Base-by-base conservation (phyloP, 2,113 vertebrate genomes). In the Felis catus region DNA sequence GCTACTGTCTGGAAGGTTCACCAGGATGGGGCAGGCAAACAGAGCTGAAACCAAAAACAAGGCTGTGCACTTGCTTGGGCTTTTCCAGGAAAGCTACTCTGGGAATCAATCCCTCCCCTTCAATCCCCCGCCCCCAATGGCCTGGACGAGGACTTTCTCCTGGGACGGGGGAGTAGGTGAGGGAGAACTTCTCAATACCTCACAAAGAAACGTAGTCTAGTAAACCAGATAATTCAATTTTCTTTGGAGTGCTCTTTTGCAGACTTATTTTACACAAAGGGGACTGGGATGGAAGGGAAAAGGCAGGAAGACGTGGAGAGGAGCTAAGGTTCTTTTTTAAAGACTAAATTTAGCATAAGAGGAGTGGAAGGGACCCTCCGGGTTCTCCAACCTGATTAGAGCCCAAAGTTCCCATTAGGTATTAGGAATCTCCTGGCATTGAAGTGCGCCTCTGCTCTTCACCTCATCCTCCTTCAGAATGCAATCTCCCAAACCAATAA, bases 201-300 rank as follows among this genome's bases (percentile, higher is more conserved):
- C 65, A 92, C 86, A 87, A 76, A 91, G 48, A 89, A 92, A 95
- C 89, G 4, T 9, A 83, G 58, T 81, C 86, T 80, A n/a, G 51
- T 53, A 94, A 87, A 83, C 55, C 51, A 58, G 85, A 88, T 66
- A 76, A 70, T 53, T 86, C 13, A 3, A 23, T 63, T 90, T 82
- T 70, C 45, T 70, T 66, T 91, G 48, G 36, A 48, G 39, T 29
- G 61, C 81, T 82, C 78, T 76, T 93, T 66, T 74, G 71, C 9
- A 12, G 23, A 85, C 29, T 21, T 74, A 48, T 53, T 93, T 97
- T 76, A 90, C 68, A 36, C 53, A 36, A 36, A 83, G 5, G 68
- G 45, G 29, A 19, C 6, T 94, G 89, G 18, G 31, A 39, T 80
- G 70, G 31, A 85, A 84, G 36, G 3, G 4, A 68, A 53, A 74